A percentile compares a stretch with the other conserved stretches of the same genome.
Conservation (phyloP, 1,140 invertebrate species). For the Nasonia longicornis region DNA sequence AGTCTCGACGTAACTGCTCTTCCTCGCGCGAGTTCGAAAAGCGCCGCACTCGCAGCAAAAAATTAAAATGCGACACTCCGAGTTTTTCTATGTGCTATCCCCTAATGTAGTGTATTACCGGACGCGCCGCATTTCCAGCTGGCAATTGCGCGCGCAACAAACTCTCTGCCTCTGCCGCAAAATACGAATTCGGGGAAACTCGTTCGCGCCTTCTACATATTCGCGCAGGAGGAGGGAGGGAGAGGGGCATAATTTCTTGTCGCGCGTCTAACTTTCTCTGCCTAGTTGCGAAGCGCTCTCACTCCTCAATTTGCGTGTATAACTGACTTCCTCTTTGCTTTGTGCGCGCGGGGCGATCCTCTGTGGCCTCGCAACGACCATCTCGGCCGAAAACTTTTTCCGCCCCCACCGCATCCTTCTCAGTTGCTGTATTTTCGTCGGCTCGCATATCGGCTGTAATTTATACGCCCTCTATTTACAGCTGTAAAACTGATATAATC, state of each 20-base stretch:
- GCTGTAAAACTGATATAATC: too few relatives aligned
- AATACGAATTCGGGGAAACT: constrained; percentile 9
- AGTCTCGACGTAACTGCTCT: constrained; percentile 30
- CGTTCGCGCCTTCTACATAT: background rate
- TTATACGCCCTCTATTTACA: too few relatives aligned
- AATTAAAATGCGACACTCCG: constrained; percentile 49
- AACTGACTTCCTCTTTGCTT: constrained; percentile 26
- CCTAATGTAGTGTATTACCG: constrained; percentile 49
- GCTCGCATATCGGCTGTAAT: background rate
- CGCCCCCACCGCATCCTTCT: background rate
- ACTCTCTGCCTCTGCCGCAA: background rate
- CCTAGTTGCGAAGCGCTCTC: background rate
- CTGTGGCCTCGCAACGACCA: background rate
- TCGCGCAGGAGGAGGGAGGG: background rate
- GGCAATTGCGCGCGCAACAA: background rate
- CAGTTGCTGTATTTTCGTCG: background rate
- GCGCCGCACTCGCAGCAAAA: too few relatives aligned
- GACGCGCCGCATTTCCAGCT: background rate
- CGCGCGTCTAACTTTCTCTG: constrained; percentile 28
- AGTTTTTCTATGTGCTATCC: constrained; percentile 61
- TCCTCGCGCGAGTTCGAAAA: background rate
- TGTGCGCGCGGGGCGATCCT: background rate
- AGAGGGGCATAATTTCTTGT: constrained; percentile 30
- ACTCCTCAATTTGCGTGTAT: constrained; percentile 25
- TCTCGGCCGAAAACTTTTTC: constrained; percentile 24